Percentiles rank a stretch among this genome's conserved stretches.
These are phyloP conservation scores for Drosophila baimaii DNA, from an alignment of 1,140 invertebrate species.

Conservation along the genomic window DNA sequence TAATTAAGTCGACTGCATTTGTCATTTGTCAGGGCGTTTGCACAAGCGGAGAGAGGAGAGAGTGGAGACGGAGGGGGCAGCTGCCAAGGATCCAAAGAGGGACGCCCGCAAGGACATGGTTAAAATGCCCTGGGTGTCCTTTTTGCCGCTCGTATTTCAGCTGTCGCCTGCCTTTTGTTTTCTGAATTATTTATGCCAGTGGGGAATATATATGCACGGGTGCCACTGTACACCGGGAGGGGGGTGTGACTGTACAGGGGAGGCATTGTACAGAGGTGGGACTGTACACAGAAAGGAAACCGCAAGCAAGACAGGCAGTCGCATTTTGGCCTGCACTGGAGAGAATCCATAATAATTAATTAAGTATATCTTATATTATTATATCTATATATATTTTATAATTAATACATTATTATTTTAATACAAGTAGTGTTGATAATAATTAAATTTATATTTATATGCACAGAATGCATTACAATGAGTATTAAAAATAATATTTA, in stretches of 20 bases:
- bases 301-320: neutral
- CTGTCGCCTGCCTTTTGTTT: constrained; percentile 34
- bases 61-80: neutral
- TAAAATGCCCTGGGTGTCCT: constrained; percentile 34
- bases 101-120: constrained; percentile 34
- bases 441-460: too few species aligned
- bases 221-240: neutral
- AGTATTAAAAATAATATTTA: too few species aligned
- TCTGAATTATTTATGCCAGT: constrained; percentile 52
- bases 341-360: neutral
- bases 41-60: neutral
- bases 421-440: too few species aligned
- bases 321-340: neutral
- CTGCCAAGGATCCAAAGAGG: neutral
- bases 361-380: neutral
- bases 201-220: constrained; percentile 16
- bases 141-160: constrained; percentile 36
- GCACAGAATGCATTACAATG: too few species aligned
- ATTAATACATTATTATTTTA: too few species aligned
- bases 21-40: constrained; percentile 30
- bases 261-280: too few species aligned
- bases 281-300: neutral
- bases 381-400: too few species aligned
- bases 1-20: constrained; percentile 53
- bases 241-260: neutral